A percentile compares a stretch with the other conserved stretches of the same genome.
Evolutionary conservation across 2,113 vertebrate genomes (phyloP).

Genomic region (Tichodroma muraria): DNA sequence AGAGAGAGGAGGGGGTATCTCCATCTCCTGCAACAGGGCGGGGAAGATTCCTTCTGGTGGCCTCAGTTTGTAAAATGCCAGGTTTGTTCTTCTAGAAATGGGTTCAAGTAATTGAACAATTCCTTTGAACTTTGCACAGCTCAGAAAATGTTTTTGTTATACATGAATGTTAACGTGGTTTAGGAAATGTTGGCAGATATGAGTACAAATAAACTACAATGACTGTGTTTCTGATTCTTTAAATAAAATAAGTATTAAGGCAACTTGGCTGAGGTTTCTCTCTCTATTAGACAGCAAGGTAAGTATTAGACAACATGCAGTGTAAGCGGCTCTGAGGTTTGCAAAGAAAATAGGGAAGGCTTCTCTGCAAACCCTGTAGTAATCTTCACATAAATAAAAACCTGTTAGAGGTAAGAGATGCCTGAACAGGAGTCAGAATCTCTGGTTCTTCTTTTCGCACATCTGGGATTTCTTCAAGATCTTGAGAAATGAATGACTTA

Average conservation of each 20-base stretch:
- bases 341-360: not conserved
- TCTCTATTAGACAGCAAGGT: not conserved
- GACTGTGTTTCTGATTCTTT: slow-evolving; percentile 77
- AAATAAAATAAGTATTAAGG: slow-evolving; percentile 73
- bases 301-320: no score
- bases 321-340: not conserved
- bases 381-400: not conserved
- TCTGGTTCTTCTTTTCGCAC: not conserved
- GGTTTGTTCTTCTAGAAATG: slow-evolving; percentile 39
- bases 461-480: not conserved
- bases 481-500: not conserved
- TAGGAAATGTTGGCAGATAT: slow-evolving; percentile 64
- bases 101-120: slow-evolving; percentile 50
- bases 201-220: slow-evolving; percentile 65
- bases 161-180: slow-evolving; percentile 71
- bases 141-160: slow-evolving; percentile 69
- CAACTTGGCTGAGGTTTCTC: not conserved
- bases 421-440: not conserved
- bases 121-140: slow-evolving; percentile 74
- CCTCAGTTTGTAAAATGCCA: slow-evolving; percentile 43
- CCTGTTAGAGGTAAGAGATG: not conserved
- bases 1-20: no score
- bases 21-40: not conserved
- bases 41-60: not conserved
- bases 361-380: not conserved